These are phyloP conservation scores for Digitonthophagus gazella DNA, from an alignment of 2,888 invertebrate species.

Conservation along the genomic window DNA sequence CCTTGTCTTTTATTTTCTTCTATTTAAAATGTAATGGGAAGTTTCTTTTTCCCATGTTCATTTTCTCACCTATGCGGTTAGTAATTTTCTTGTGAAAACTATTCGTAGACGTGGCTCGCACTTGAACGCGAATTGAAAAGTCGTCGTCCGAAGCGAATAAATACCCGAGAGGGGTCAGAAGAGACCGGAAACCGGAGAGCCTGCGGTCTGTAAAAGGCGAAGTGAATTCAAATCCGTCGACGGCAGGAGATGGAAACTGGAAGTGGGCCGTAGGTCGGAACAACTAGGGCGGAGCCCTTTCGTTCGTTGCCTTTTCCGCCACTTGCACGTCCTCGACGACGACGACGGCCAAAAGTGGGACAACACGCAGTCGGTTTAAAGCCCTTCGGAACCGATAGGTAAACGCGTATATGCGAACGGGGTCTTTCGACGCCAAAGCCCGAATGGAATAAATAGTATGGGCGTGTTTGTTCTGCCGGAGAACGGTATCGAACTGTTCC, in stretches of 20 bases:
- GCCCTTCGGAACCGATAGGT: conserved; percentile 30
- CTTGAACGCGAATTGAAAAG: background rate
- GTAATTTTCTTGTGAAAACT: background rate
- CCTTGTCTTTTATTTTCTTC: no score
- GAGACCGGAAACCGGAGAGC: background rate
- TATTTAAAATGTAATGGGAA: no score
- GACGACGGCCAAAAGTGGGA: conserved; percentile 22
- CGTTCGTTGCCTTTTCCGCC: conserved; percentile 2
- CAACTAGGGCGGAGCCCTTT: conserved; percentile 19
- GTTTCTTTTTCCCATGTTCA: background rate
- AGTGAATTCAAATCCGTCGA: conserved; percentile 11
- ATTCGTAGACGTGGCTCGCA: background rate
- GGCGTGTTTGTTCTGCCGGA: no score
- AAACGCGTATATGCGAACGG: background rate
- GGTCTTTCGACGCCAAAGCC: no score
- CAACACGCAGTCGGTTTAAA: conserved; percentile 42
- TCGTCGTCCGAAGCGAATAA: background rate
- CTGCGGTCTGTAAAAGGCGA: background rate
- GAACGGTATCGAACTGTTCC: no score
- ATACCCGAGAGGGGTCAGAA: background rate
- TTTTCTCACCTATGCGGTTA: background rate
- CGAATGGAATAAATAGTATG: background rate
- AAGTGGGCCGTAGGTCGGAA: conserved; percentile 17
- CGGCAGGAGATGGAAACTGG: conserved; percentile 8
- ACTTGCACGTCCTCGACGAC: conserved; percentile 4